Base-by-base conservation (phyloP, 2,797 vertebrate genomes). In the Vultur gryphus region DNA sequence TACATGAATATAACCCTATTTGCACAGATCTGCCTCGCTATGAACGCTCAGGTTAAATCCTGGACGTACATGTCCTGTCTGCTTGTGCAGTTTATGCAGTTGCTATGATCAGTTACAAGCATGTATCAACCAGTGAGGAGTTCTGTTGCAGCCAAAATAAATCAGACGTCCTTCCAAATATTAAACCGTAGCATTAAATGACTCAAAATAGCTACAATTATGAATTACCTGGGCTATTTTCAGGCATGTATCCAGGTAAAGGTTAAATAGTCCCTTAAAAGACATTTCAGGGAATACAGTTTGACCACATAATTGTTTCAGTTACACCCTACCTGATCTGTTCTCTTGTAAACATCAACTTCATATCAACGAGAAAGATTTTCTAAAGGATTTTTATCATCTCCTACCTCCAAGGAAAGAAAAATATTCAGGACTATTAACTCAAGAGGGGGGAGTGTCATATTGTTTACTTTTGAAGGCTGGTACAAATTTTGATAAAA, bases 81-180 rank as follows among this genome's bases (percentile, higher is more conserved):
- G 84, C 73, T 17, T 12, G 55, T 31, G 61, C 70, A 76, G 87
- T 7, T 77, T 28, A 31, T 49, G 89, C 78, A 83, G 86, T 55
- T 96, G 90, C 80, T 87, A 43, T 17, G 59, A 86, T 95, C 96
- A 97, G 69, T 94, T 73, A 92, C 46, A 57, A 70, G 48, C 0
- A 0, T 4, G 31, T 16, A 49, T 55, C 69, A 78, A 17, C 37
- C 95, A 84, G 92, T 1, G 33, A 91, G 59, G 93, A 93, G 72
- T 49, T 80, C 70, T 57, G 23, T 5, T 84, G 89, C 92, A 94
- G 92, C 93, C 91, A 95, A 90, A 96, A 92, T 84, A 94, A 80
- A 86, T 49, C 66, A 71, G 80, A 73, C 6, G 25, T 67, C 89
- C 78, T 96, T 94, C 90, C 95, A 95, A 93, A 80, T 35, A 95